Percentiles rank a stretch among this genome's conserved stretches.
Conservation (phyloP, 37 sponge, comb jelly and placozoan genomes). For the Mnemiopsis leidyi region DNA sequence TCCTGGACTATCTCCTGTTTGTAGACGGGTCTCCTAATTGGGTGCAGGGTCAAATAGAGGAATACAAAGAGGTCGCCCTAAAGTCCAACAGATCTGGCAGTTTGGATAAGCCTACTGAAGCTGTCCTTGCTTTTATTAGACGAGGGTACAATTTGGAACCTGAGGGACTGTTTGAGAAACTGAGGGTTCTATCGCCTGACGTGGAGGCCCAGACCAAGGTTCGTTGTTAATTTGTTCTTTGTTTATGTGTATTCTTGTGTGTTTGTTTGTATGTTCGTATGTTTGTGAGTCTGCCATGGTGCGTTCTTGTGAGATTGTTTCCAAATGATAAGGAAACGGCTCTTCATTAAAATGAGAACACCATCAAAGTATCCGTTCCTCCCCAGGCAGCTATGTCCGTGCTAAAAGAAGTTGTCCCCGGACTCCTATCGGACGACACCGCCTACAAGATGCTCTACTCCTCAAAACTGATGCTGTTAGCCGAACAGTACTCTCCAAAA, state of each 20-base stretch:
- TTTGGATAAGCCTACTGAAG: conserved; percentile 11
- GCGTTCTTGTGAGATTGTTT: too few species aligned
- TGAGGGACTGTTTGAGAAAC: conserved; percentile 45
- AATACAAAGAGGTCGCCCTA: background rate
- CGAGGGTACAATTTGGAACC: background rate
- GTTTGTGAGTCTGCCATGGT: too few species aligned
- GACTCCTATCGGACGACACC: background rate
- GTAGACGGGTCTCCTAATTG: conserved; percentile 51
- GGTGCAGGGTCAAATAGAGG: conserved; percentile 34
- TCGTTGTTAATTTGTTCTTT: too few species aligned
- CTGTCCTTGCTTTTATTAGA: conserved; percentile 17
- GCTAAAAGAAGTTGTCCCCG: background rate
- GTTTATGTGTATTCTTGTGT: background rate
- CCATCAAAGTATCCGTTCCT: too few species aligned
- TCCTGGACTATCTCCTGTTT: background rate
- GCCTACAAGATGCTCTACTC: background rate
- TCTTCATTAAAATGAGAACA: too few species aligned
- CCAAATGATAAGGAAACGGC: too few species aligned
- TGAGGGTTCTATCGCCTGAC: background rate
- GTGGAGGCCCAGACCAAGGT: background rate
- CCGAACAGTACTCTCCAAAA: background rate
- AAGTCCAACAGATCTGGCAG: background rate
- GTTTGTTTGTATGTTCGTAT: too few species aligned
- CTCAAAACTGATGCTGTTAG: conserved; percentile 21
- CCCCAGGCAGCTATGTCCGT: background rate